Base-by-base conservation (phyloP, 2,113 vertebrate species). In the Eira barbara region DNA sequence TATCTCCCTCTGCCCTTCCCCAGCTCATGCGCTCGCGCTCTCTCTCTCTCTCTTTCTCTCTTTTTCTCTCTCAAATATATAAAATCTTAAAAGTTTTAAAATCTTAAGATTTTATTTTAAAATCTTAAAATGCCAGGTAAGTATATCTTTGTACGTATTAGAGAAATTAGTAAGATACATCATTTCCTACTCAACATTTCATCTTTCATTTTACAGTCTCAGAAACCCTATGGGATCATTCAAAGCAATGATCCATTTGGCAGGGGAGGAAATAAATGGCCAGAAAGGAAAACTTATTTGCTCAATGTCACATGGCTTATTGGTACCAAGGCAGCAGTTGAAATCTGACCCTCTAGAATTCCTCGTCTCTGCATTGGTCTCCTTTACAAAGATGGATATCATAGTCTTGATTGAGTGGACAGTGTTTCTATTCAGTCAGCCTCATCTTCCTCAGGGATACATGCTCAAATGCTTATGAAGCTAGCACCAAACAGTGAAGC, bases 121-220 rank as follows among this genome's bases (percentile, higher is more conserved):
- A 18, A 55, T 55, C 52, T 55, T 5, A 74, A 88, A 90, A n/a
- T 67, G 21, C 39, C 39, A 61, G 29, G 6, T 61, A 89, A 42
- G 29, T 57, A 36, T 59, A 74, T 39, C 11, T 65, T 91, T 86
- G 42, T 80, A 59, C 25, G 6, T 76, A 80, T 61, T 76, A 61
- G 39, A 81, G 67, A 96, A 90, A 71, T 74, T 91, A 89, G 36
- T 76, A 55, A 84, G 27, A 71, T 2, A 79, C 5, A 81, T 27
- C 12, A 7, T 94, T 71, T 29, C 25, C 80, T 93, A 29, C 23
- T 42, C 86, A 90, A 18, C 47, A 59, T 23, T 73, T 93, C 31
- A 34, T 89, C 83, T 94, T 96, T 65, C 15, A 57, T 86, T 87
- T 96, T 91, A 34, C 36, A 42, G 57, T 83, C 36, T 87, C 42